These are phyloP conservation scores for Rhizoglyphus robini DNA, from an alignment of 1,140 invertebrate genomes.

Conservation along the genomic window DNA sequence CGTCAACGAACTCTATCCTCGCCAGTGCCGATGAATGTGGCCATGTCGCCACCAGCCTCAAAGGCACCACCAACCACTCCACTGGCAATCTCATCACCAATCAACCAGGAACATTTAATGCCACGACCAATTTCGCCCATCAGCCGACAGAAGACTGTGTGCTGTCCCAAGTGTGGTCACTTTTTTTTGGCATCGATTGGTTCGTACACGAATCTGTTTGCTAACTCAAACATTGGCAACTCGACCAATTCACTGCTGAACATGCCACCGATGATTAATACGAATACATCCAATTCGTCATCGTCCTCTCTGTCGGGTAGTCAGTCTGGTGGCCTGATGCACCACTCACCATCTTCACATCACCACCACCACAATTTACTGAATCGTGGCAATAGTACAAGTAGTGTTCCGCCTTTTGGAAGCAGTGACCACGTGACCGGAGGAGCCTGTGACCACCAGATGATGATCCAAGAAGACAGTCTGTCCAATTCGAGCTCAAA, in stretches of 20 bases:
- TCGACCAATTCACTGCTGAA: neutral
- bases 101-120: constrained; percentile 8
- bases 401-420: no score
- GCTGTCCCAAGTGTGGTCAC: constrained; percentile 16
- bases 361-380: no score
- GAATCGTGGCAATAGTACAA: no score
- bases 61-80: constrained; percentile 5
- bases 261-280: neutral
- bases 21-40: constrained; percentile 6
- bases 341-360: neutral
- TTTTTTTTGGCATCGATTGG: constrained; percentile 13
- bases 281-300: neutral
- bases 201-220: constrained; percentile 14
- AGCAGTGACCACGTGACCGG: no score
- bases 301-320: no score
- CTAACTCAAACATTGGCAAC: neutral
- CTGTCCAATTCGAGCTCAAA: constrained; percentile 5
- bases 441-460: no score
- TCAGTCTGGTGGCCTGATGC: no score
- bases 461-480: neutral
- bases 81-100: constrained; percentile 6
- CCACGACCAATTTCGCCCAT: neutral
- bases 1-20: constrained; percentile 15
- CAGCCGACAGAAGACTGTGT: neutral
- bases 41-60: constrained; percentile 5